A percentile compares a stretch with the other conserved stretches of the same genome.
phyloP scores from a whole-genome alignment of 2,113 vertebrate genomes.

The Corythoichthys haematopterus region DNA sequence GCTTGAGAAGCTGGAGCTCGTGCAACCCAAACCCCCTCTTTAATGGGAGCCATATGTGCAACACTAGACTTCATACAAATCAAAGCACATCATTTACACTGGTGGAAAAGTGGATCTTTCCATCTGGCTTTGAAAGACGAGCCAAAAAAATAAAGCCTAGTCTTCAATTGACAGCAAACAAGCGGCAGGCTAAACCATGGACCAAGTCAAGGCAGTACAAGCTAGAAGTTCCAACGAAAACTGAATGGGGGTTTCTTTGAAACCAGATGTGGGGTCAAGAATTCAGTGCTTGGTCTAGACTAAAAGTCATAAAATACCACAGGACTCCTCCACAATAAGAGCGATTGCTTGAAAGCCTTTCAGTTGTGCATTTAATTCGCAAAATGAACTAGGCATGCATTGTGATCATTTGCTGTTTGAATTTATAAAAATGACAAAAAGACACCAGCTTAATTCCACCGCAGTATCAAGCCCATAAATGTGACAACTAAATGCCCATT shows the following conservation, averaged over 20 bases:
- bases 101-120: slow-evolving; percentile 47
- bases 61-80: slow-evolving; percentile 32
- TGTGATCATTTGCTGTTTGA: neutral
- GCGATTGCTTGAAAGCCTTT: neutral
- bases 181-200: slow-evolving; percentile 21
- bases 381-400: neutral
- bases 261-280: slow-evolving; percentile 33
- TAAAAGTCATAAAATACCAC: slow-evolving; percentile 32
- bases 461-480: neutral
- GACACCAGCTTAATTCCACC: neutral
- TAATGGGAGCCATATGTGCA: slow-evolving; percentile 62
- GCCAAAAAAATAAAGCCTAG: slow-evolving; percentile 19
- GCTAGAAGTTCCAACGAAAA: slow-evolving; percentile 36
- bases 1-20: slow-evolving; percentile 41
- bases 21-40: slow-evolving; percentile 43
- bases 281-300: neutral
- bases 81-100: slow-evolving; percentile 40
- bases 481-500: neutral
- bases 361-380: neutral
- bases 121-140: slow-evolving; percentile 39
- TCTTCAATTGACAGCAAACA: slow-evolving; percentile 38
- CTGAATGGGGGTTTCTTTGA: slow-evolving; percentile 43
- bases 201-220: slow-evolving; percentile 18
- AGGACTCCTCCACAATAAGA: slow-evolving; percentile 4
- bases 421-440: neutral